Base-by-base conservation (phyloP, 2,113 vertebrate genomes). In the Brevimyrus niger region DNA sequence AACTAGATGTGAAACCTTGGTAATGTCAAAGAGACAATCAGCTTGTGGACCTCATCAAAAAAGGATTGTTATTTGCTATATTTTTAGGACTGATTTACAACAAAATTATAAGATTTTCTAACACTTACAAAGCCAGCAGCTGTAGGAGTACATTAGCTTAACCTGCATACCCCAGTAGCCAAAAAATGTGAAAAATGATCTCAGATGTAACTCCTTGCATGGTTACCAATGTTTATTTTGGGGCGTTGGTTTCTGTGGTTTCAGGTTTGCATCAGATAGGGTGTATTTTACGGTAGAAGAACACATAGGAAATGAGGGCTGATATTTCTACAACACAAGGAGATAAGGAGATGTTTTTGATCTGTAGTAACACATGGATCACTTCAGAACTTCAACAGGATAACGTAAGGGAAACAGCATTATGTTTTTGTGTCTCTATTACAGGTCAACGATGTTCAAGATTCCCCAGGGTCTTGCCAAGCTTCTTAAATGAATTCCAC, bases 401-500 rank as follows among this genome's bases (percentile, higher is more conserved):
- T n/a, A 84, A 47, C 8, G 10, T 47, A n/a, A 9, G 3, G 82
- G 44, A 84, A 23, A 80, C 73, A 80, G 73, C 5, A 38, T 17
- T 80, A 80, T 42, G 73, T 80, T 42, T 80, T 80, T 42, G 69
- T 76, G 31, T 42, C 17, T 61, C 53, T 61, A n/a, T 44, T 61
- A 61, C 87, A 88, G 91, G 92, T 93, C 91, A 91, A 90, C 93
- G 94, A 93, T 92, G 94, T 94, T 93, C 93, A 93, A 93, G 92
- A 92, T 93, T 93, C 93, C 93, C 94, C 93, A 38, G 94, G 91
- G 31, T 87, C 27, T 53, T 5, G 91, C 93, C 92, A 91, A 92
- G 94, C 94, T 92, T 94, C 94, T 94, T 94, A 92, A 94, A 93
- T 92, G 93, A 93, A 94, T 61, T 80, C 88, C 93, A 94, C 94